Evolutionary conservation across 2,888 invertebrate species (phyloP).

Genomic region (Bellardia bayeri): DNA sequence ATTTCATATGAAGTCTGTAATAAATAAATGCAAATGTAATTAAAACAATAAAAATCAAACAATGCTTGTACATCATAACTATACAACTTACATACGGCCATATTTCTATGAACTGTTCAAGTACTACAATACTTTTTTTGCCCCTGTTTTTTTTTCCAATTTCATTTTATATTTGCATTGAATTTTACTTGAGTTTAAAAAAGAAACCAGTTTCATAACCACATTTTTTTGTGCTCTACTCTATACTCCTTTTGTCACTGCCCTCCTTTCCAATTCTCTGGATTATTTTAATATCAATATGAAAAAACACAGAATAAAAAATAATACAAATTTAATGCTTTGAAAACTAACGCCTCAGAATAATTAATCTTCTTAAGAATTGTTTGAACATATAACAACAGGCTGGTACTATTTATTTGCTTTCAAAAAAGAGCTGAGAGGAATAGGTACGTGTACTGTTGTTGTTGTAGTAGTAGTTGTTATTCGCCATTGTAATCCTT

Average conservation of each 20-base stretch:
- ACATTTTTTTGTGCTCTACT: slow-evolving; percentile 12
- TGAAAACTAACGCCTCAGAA: slow-evolving; percentile 63
- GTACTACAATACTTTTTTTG: slow-evolving; percentile 30
- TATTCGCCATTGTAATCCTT: slow-evolving; percentile 53
- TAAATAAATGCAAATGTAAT: slow-evolving; percentile 61
- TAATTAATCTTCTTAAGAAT: slow-evolving; percentile 59
- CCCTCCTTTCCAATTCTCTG: neutral
- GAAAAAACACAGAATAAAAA: slow-evolving; percentile 5
- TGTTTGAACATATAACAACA: neutral
- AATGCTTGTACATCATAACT: neutral
- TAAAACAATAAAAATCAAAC: slow-evolving; percentile 44
- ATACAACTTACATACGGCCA: neutral
- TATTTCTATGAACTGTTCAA: slow-evolving; percentile 16
- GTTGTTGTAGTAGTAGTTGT: neutral
- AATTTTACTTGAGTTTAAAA: neutral
- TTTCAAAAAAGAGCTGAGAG: slow-evolving; percentile 9
- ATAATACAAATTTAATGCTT: slow-evolving; percentile 54
- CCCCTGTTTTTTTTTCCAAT: neutral
- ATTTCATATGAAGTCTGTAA: slow-evolving; percentile 22
- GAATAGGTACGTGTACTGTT: slow-evolving; percentile 13
- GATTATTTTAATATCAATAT: neutral
- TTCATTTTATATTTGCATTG: neutral
- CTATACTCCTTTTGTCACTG: neutral
- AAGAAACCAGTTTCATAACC: slow-evolving; percentile 49
- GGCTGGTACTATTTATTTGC: slow-evolving; percentile 4